These are phyloP conservation scores for Hirtodrosophila trivittata DNA, from an alignment of 2,888 invertebrate genomes.

Conservation along the genomic window DNA sequence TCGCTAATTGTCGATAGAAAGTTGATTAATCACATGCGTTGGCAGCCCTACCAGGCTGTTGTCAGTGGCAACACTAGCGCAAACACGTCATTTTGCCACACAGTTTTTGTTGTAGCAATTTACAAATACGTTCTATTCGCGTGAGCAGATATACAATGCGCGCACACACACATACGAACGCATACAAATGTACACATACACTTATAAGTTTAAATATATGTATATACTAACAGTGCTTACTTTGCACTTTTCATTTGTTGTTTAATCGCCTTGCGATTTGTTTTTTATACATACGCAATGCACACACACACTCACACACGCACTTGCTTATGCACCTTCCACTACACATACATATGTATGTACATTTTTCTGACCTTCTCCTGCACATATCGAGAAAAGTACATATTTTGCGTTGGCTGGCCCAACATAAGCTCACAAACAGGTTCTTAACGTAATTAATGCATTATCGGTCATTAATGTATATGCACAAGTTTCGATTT, in stretches of 20 bases:
- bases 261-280: slow-evolving; percentile 46
- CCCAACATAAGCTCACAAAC: slow-evolving; percentile 13
- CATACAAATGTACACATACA: neutral
- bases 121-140: slow-evolving; percentile 60
- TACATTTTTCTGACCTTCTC: slow-evolving; percentile 75
- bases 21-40: slow-evolving; percentile 35
- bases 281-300: slow-evolving; percentile 59
- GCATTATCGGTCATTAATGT: slow-evolving; percentile 15
- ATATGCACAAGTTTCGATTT: slow-evolving; percentile 30
- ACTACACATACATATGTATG: slow-evolving; percentile 52
- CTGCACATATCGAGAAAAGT: slow-evolving; percentile 50
- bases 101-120: slow-evolving; percentile 59
- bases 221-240: slow-evolving; percentile 36
- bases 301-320: slow-evolving; percentile 41
- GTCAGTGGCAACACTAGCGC: slow-evolving; percentile 78
- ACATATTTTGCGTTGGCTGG: slow-evolving; percentile 32
- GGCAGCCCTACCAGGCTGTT: slow-evolving; percentile 65
- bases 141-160: slow-evolving; percentile 42
- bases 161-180: slow-evolving; percentile 21
- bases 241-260: slow-evolving; percentile 59
- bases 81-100: slow-evolving; percentile 75
- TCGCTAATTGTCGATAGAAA: slow-evolving; percentile 25
- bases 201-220: neutral
- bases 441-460: slow-evolving; percentile 8
- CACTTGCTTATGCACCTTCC: slow-evolving; percentile 58